These are phyloP conservation scores for Mustelus asterias DNA, from an alignment of 2,113 vertebrate genomes.

Conservation along the genomic window DNA sequence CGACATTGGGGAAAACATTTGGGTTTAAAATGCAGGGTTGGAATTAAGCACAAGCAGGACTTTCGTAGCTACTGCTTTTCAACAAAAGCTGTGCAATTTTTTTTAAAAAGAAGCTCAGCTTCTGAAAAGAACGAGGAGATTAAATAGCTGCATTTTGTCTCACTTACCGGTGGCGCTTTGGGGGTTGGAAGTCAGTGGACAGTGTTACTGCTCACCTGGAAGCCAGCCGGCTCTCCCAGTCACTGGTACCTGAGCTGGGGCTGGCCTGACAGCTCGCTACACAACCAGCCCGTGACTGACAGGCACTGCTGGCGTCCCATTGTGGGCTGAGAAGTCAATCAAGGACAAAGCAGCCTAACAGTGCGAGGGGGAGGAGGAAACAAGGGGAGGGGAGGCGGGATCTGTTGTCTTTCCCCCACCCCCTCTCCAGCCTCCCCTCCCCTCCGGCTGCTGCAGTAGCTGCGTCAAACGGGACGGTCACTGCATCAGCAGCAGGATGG, in stretches of 20 bases:
- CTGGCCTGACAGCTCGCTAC: neutral
- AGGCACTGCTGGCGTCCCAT: neutral
- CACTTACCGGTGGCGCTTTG: neutral
- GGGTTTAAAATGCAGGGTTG: neutral
- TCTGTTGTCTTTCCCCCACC: too few relatives aligned
- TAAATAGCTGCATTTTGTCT: neutral
- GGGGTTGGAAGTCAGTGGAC: neutral
- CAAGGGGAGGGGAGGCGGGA: neutral
- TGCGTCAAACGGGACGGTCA: conserved; percentile 20
- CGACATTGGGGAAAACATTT: neutral
- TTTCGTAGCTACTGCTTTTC: neutral
- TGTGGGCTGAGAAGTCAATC: neutral
- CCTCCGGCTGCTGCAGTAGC: neutral
- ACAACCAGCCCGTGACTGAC: neutral
- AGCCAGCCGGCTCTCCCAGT: neutral
- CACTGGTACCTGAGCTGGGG: neutral
- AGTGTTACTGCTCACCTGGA: neutral
- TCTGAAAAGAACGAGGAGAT: neutral
- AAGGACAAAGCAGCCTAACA: neutral
- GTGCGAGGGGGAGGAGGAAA: too few relatives aligned
- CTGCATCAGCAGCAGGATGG: neutral
- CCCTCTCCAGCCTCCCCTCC: neutral
- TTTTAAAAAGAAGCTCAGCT: neutral
- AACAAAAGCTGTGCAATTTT: neutral
- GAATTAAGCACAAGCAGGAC: neutral